Base-by-base conservation (phyloP, 1,140 invertebrate species). In the Cyclina sinensis region DNA sequence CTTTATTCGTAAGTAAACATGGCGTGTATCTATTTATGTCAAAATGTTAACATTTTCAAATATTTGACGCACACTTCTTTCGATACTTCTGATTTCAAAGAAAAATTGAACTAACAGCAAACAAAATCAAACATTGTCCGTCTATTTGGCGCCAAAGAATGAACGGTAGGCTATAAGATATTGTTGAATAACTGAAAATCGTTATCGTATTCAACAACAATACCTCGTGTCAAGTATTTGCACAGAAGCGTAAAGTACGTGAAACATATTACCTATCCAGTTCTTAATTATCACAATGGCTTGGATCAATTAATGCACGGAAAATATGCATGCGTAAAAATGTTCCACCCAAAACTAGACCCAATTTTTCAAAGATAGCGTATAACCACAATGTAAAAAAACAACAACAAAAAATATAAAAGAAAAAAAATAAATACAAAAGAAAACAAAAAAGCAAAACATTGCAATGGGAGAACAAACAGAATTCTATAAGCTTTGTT, bases 21-120 rank as follows among this genome's bases (percentile, higher is more conserved):
- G 24, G 7, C 24, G 2, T 62, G 57, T 62, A 62, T 62, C 57
- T 24, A n/a, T n/a, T 62, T 62, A 24, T 27, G 27, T 62, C 57
- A 21, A 24, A 62, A 62, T 62, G 24, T 43, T 24, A 62, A 62
- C 24, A 62, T 62, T 62, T 62, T 62, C 57, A 62, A 62, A 62
- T 62, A 62, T 24, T 62, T 62, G 57, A 62, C 57, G 57, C 57
- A 62, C 57, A 62, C 57, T 62, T 62, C 57, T 62, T 62, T 27
- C 24, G 27, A 24, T 62, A 27, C 5, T 62, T 24, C 27, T 27
- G 27, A 62, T 62, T 62, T 62, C 57, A 62, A 62, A 62, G 57
- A 24, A 24, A 24, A 7, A 11, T 24, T 62, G 27, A 62, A 62
- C 57, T 24, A 4, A 62, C 57, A 27, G 57, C 57, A 62, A 62